phyloP scores from a whole-genome alignment of 2,888 invertebrate species.

The Orthosia gothica region DNA sequence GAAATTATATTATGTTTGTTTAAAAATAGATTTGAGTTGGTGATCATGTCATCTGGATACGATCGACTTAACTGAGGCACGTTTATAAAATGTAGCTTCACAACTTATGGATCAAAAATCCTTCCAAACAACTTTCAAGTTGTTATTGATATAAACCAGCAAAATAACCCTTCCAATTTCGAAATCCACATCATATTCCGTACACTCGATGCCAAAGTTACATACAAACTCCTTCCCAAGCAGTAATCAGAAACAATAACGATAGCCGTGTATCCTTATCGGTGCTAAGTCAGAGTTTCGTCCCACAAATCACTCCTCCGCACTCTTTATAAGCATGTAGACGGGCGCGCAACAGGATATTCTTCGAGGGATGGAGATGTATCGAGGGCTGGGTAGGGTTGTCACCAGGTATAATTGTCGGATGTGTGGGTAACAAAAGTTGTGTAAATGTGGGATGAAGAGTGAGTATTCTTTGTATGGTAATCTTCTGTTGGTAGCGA shows the following conservation, averaged over 20 bases:
- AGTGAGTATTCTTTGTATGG: background rate
- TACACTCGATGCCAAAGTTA: slow-evolving; percentile 31
- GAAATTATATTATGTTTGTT: no score
- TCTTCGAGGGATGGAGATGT: slow-evolving; percentile 85
- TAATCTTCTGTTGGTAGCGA: background rate
- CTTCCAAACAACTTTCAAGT: background rate
- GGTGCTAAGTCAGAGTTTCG: slow-evolving; percentile 57
- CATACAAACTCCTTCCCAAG: slow-evolving; percentile 46
- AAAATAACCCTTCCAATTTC: slow-evolving; percentile 1
- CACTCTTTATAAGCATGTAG: slow-evolving; percentile 88
- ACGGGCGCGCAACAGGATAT: slow-evolving; percentile 89
- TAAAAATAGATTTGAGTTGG: no score
- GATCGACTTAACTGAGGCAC: no score
- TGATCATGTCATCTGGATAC: no score
- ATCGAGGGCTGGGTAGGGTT: slow-evolving; percentile 77
- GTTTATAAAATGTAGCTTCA: background rate
- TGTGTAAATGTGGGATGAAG: background rate
- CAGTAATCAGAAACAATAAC: slow-evolving; percentile 68
- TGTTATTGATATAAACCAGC: background rate
- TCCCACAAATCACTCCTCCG: slow-evolving; percentile 85
- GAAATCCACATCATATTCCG: slow-evolving; percentile 1
- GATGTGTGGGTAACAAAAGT: background rate
- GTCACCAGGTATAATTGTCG: slow-evolving; percentile 17
- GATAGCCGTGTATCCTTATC: slow-evolving; percentile 57
- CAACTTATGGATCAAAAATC: background rate